A percentile compares a stretch with the other conserved stretches of the same genome.
Conservation (phyloP, 2,113 vertebrate genomes). For the Puma concolor region DNA sequence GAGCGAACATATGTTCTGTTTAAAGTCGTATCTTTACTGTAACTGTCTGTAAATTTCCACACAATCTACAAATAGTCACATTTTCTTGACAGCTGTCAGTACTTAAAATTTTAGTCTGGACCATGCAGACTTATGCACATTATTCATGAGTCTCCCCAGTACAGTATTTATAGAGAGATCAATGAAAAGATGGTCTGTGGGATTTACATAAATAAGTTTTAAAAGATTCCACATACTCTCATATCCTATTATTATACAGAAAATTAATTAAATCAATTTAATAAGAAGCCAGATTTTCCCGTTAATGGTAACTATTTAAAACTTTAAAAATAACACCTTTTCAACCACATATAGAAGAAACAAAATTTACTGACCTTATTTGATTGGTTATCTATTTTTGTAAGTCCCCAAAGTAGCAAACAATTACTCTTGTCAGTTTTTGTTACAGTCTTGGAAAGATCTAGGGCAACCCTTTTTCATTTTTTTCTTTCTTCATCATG, state of each 20-base stretch:
- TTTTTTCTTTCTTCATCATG: slow-evolving; percentile 46
- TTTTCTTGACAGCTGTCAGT: slow-evolving; percentile 48
- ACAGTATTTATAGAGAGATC: slow-evolving; percentile 31
- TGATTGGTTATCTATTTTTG: slow-evolving; percentile 77
- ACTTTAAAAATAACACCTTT: slow-evolving; percentile 59
- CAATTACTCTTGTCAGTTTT: slow-evolving; percentile 81
- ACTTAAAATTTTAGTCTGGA: slow-evolving; percentile 52
- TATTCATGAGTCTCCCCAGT: slow-evolving; percentile 38
- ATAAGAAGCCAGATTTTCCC: slow-evolving; percentile 55
- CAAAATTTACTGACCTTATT: slow-evolving; percentile 70
- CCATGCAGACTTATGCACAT: background rate
- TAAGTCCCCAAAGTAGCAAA: slow-evolving; percentile 75
- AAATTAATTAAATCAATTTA: slow-evolving; percentile 67
- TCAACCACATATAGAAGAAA: slow-evolving; percentile 53
- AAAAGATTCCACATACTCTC: slow-evolving; percentile 13
- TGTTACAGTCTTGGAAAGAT: slow-evolving; percentile 73
- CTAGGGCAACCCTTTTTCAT: slow-evolving; percentile 65
- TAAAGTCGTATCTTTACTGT: background rate
- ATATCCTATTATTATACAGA: background rate
- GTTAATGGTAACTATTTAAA: slow-evolving; percentile 59
- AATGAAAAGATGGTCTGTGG: slow-evolving; percentile 6
- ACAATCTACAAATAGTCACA: background rate
- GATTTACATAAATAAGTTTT: slow-evolving; percentile 67
- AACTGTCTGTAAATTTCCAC: slow-evolving; percentile 19
- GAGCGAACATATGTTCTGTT: background rate